Percentiles rank a stretch among this genome's conserved stretches.
Evolutionary conservation across 2,797 vertebrate species (phyloP).

Genomic region (Thaleichthys pacificus): DNA sequence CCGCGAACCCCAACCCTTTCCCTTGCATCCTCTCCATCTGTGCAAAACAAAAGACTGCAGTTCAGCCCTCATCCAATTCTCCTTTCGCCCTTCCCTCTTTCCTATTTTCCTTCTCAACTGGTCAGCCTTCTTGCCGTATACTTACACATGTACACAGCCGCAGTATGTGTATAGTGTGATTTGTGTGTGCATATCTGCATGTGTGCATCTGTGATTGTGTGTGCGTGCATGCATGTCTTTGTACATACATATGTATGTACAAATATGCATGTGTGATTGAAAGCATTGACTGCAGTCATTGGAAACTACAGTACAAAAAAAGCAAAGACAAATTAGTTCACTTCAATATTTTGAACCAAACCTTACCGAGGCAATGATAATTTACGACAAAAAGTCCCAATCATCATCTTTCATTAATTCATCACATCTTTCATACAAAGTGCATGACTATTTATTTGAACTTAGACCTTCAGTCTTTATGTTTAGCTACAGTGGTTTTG

Average conservation of each 20-base stretch:
- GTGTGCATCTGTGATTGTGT: conserved; percentile 1
- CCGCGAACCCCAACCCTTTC: conserved; percentile 9
- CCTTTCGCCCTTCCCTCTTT: conserved; percentile 19
- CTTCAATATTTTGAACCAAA: conserved; percentile 8
- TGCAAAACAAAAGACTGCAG: conserved; percentile 47
- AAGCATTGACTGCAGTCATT: neutral
- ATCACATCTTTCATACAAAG: neutral
- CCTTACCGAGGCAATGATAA: conserved; percentile 8
- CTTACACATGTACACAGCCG: neutral
- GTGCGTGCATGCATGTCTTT: neutral
- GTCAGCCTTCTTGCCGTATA: neutral
- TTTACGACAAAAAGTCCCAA: neutral
- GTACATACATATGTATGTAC: neutral
- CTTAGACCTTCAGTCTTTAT: neutral
- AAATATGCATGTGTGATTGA: neutral
- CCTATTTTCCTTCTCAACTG: neutral
- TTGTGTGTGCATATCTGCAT: conserved; percentile 7
- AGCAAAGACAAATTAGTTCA: neutral
- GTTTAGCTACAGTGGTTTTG: conserved; percentile 14
- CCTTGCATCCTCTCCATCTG: conserved; percentile 29
- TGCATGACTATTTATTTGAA: neutral
- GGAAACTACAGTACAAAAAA: neutral
- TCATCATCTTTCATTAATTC: neutral
- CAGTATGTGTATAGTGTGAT: conserved; percentile 8
- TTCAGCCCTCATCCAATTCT: conserved; percentile 9